A percentile compares a stretch with the other conserved stretches of the same genome.
Evolutionary conservation across 2,113 vertebrate species (phyloP).

Genomic region (Taurulus bubalis): DNA sequence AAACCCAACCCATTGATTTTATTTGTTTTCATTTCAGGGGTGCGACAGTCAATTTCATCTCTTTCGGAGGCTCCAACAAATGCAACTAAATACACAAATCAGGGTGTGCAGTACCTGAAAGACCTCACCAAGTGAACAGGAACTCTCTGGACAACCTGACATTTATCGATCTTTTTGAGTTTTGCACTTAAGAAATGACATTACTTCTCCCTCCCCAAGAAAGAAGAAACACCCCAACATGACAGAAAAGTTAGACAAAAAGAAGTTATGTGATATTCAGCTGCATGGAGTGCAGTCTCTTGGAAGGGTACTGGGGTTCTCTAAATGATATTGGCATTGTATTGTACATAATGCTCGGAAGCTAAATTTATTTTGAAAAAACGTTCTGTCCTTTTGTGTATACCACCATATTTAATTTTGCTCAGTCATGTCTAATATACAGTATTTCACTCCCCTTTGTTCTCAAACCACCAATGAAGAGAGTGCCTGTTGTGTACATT

Average conservation of each 20-base stretch:
- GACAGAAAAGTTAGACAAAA: constrained; percentile 6
- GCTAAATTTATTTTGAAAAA: constrained; percentile 35
- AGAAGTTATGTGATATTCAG: background rate
- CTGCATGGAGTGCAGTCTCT: background rate
- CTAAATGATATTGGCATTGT: constrained; percentile 23
- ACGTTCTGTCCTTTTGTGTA: constrained; percentile 28
- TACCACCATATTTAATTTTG: constrained; percentile 27
- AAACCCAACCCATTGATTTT: constrained; percentile 8
- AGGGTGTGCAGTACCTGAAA: constrained; percentile 89
- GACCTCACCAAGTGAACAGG: constrained; percentile 85
- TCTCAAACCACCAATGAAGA: constrained; percentile 32
- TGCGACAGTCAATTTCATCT: constrained; percentile 85
- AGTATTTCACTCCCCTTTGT: constrained; percentile 14
- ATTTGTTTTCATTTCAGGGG: constrained; percentile 81
- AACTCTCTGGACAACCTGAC: constrained; percentile 16
- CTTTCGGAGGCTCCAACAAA: constrained; percentile 90
- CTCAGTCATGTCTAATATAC: background rate
- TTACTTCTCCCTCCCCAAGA: constrained; percentile 31
- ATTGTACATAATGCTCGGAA: constrained; percentile 41
- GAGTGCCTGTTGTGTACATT: constrained; percentile 41
- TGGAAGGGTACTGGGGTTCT: constrained; percentile 12
- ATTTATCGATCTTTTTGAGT: constrained; percentile 54
- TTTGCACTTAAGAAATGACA: constrained; percentile 64
- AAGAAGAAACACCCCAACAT: constrained; percentile 31
- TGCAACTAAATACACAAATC: constrained; percentile 83